phyloP scores from a whole-genome alignment of 92 coral and sea anemone species.

The Porites divaricata region DNA sequence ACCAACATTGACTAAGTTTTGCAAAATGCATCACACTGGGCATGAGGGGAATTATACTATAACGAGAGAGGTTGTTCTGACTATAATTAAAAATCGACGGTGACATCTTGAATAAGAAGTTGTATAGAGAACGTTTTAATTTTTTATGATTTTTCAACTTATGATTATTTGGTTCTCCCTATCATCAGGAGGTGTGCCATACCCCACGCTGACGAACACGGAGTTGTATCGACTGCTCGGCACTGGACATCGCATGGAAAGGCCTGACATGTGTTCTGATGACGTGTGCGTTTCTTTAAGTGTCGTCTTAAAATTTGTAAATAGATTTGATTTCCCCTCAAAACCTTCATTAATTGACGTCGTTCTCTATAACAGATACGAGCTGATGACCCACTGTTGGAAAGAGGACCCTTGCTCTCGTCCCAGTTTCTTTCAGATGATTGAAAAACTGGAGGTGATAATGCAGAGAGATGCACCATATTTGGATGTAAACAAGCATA shows the following conservation, averaged over 20 bases:
- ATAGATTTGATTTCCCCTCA: background rate
- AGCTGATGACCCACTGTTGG: constrained; percentile 14
- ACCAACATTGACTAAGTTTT: no score
- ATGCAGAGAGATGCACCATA: constrained; percentile 10
- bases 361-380: background rate
- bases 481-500: background rate
- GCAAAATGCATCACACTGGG: no score
- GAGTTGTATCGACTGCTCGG: background rate
- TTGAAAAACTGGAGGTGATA: background rate
- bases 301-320: background rate
- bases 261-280: constrained; percentile 24
- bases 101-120: no score
- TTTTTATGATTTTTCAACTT: no score
- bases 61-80: no score
- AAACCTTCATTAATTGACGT: no score
- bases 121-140: no score
- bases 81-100: no score
- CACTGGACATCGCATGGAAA: constrained; percentile 24
- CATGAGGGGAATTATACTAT: no score
- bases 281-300: constrained; percentile 2
- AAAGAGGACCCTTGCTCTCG: constrained; percentile 10
- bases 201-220: constrained; percentile 4
- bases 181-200: background rate
- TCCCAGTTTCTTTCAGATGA: background rate
- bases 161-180: background rate